A percentile compares a stretch with the other conserved stretches of the same genome.
These are phyloP conservation scores for Drosophila seclusa DNA, from an alignment of 2,888 invertebrate species.

Conservation along the genomic window DNA sequence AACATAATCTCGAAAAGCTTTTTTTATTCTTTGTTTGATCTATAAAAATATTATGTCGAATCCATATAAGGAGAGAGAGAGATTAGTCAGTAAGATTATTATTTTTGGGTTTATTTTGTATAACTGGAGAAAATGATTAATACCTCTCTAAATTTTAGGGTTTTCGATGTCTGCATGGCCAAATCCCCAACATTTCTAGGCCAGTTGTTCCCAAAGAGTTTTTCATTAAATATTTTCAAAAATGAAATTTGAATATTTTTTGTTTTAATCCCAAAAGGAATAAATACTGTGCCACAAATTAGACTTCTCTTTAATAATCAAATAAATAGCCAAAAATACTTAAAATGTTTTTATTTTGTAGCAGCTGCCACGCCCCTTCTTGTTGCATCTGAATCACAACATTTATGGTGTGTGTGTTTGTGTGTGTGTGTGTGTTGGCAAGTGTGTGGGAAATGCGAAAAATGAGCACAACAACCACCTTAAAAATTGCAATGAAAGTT, in stretches of 20 bases:
- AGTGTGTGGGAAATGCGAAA: neutral
- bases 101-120: neutral
- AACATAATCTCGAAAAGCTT: neutral
- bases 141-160: neutral
- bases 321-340: neutral
- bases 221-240: neutral
- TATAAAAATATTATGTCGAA: no score
- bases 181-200: neutral
- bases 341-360: neutral
- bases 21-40: no score
- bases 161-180: neutral
- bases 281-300: neutral
- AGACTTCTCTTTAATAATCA: neutral
- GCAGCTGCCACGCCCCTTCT: conserved; percentile 15
- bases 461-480: conserved; percentile 61
- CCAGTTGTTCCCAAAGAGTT: accelerated
- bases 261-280: neutral
- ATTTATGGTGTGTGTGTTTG: neutral
- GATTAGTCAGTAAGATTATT: neutral
- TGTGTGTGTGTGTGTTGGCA: no score
- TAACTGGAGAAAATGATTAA: neutral
- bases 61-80: neutral
- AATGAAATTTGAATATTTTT: neutral
- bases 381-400: neutral
- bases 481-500: conserved; percentile 78